Conservation (phyloP, 2,888 invertebrate genomes). For the Synanthedon formicaeformis region DNA sequence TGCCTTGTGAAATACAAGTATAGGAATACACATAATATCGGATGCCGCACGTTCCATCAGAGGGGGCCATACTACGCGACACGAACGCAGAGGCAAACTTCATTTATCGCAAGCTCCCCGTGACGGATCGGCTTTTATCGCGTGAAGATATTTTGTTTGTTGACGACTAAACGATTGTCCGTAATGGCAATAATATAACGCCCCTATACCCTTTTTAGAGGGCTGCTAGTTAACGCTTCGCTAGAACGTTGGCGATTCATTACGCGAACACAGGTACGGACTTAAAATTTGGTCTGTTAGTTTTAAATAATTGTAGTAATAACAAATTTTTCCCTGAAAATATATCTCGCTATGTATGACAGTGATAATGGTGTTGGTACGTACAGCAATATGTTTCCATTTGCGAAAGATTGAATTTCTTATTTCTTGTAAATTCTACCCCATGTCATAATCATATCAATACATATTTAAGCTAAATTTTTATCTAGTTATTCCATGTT, state of each 20-base stretch:
- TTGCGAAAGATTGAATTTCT: too few relatives aligned
- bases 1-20: not conserved
- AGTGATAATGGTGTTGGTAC: too few relatives aligned
- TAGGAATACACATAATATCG: not conserved
- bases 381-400: too few relatives aligned
- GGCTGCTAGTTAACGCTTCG: constrained; percentile 50
- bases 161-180: constrained; percentile 43
- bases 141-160: constrained; percentile 35
- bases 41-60: not conserved
- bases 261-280: constrained; percentile 30
- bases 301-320: too few relatives aligned
- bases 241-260: constrained; percentile 50
- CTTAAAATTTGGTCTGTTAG: constrained; percentile 1
- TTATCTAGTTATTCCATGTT: too few relatives aligned
- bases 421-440: too few relatives aligned
- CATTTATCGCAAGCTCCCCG: constrained; percentile 12
- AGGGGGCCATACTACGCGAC: not conserved
- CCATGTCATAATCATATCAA: too few relatives aligned
- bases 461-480: too few relatives aligned
- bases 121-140: constrained; percentile 41
- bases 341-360: not conserved
- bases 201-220: constrained; percentile 30
- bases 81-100: constrained; percentile 1
- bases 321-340: not conserved
- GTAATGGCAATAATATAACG: constrained; percentile 43